phyloP scores from a whole-genome alignment of 2,113 vertebrate genomes.

The Mugil cephalus region DNA sequence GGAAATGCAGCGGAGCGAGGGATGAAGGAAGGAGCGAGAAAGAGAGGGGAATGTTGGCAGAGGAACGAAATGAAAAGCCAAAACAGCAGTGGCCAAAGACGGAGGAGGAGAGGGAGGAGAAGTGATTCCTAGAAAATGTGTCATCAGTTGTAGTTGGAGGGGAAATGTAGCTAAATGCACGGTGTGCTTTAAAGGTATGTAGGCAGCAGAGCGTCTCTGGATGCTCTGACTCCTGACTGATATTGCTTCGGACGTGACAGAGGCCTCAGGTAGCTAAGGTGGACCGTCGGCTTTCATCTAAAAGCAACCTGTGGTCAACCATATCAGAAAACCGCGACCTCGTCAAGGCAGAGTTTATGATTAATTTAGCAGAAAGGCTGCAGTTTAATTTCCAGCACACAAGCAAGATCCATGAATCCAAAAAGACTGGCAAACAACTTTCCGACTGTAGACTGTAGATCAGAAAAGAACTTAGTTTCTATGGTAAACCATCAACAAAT shows the following conservation, averaged over 20 bases:
- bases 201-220: slow-evolving; percentile 45
- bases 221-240: slow-evolving; percentile 28
- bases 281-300: slow-evolving; percentile 3
- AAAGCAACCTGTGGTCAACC: background rate
- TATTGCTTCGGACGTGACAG: slow-evolving; percentile 26
- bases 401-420: too few relatives aligned
- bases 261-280: slow-evolving; percentile 16
- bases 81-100: slow-evolving; percentile 15
- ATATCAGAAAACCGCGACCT: background rate
- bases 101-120: slow-evolving; percentile 12
- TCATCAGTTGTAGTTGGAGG: slow-evolving; percentile 51
- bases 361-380: too few relatives aligned
- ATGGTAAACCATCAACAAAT: too few relatives aligned
- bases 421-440: too few relatives aligned
- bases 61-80: slow-evolving; percentile 41
- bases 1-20: slow-evolving; percentile 60
- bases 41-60: slow-evolving; percentile 54
- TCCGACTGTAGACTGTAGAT: too few relatives aligned
- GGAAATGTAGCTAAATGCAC: slow-evolving; percentile 39
- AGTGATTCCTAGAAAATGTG: slow-evolving; percentile 52
- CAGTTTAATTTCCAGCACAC: too few relatives aligned
- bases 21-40: slow-evolving; percentile 17
- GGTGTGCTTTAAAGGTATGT: slow-evolving; percentile 14
- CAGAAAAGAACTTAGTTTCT: too few relatives aligned
- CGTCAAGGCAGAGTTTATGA: background rate